Evolutionary conservation across 2,113 vertebrate species (phyloP), one percentile per base, ranked within the genome.

Genomic region (Boleophthalmus pectinirostris): DNA sequence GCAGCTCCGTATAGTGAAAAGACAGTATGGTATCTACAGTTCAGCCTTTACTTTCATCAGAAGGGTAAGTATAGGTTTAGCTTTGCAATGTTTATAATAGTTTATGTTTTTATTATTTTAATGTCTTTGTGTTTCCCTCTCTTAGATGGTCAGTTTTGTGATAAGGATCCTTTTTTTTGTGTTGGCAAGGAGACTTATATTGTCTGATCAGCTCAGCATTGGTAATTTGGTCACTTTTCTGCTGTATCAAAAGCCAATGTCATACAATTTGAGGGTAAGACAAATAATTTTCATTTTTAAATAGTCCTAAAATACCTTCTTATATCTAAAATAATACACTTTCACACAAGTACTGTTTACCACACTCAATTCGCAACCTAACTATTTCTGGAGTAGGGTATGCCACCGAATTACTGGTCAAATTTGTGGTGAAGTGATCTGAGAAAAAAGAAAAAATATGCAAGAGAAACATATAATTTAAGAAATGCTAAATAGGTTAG

Each of bases 211-310:
- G 58, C 83, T 97, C 74, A 96, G 77, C 24, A 69, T 73, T 0
- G 94, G 96, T 0, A 85, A 80, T 1, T 91, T 98, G 0, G 70
- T 97, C 20, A 92, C 96, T 49, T 97, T 98, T 58, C 70, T 97
- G n/a, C 69, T 98, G 6, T 97, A 95, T 89, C 95, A 96, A 87
- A 94, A 86, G 47, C 84, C 93, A 0, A 92, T 95, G 70, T 74
- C 89, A 1, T 0, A 0, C 0, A 64, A 89, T 0, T 77, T 96
- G 38, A 84, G 18, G 4, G 97, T 97, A 74, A 90, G 90, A 25
- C 1, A 5, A 24, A 0, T 4, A 5, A 1, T 9, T 38, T 13
- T 20, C 43, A 54, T 20, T 51, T 51, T 51, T 6, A 51, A 6
- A 20, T 51, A 18, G 18, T 51, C 16, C 15, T 51, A 18, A 18